Evolutionary conservation across 2,888 invertebrate genomes (phyloP).

Genomic region (Brenthis daphne): DNA sequence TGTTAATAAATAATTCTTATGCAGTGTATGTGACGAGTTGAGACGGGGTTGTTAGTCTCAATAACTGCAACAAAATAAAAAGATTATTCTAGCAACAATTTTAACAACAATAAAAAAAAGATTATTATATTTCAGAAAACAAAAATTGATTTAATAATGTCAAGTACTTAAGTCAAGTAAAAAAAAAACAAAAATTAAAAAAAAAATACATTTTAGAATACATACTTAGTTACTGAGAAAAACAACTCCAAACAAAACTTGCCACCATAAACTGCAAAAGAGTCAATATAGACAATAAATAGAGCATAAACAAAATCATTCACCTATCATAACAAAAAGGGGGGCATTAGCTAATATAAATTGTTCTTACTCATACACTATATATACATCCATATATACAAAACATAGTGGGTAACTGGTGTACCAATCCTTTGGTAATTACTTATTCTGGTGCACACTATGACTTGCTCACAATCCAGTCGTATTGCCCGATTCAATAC

Average conservation of each 20-base stretch:
- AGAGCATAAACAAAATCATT: conserved; percentile 5
- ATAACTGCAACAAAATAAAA: too few relatives aligned
- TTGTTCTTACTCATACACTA: conserved; percentile 47
- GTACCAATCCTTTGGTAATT: conserved; percentile 25
- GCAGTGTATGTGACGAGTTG: not conserved
- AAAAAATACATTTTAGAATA: too few relatives aligned
- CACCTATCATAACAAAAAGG: conserved; percentile 25
- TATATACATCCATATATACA: conserved; percentile 52
- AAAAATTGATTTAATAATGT: too few relatives aligned
- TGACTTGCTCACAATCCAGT: not conserved
- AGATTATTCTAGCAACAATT: too few relatives aligned
- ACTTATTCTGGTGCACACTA: conserved; percentile 2
- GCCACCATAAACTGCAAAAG: conserved; percentile 3
- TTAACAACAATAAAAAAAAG: too few relatives aligned
- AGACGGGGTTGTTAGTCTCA: not conserved
- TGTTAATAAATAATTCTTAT: conserved; percentile 30
- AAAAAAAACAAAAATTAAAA: too few relatives aligned
- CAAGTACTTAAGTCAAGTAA: too few relatives aligned
- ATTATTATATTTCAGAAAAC: too few relatives aligned
- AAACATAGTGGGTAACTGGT: conserved; percentile 51
- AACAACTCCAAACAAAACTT: conserved; percentile 3
- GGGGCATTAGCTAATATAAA: conserved; percentile 39
- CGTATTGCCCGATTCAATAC: not conserved
- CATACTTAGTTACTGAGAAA: not conserved
- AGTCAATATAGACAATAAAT: conserved; percentile 12